phyloP scores from a whole-genome alignment of 2,113 vertebrate species.

The zebrafish (Danio rerio) region DNA sequence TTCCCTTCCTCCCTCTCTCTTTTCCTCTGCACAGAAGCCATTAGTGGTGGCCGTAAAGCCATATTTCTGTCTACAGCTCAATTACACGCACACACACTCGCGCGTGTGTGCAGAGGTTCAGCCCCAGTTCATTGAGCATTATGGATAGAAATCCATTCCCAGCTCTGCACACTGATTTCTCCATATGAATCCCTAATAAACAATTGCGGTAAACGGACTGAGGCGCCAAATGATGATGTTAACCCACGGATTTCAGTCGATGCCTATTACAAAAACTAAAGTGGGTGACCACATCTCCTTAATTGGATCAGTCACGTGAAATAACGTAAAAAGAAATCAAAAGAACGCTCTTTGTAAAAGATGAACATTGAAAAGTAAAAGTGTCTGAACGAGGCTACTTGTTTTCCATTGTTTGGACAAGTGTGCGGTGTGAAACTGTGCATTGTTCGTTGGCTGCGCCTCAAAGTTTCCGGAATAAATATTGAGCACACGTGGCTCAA shows the following conservation, averaged over 20 bases:
- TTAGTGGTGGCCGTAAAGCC: conserved; percentile 59
- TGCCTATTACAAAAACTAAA: conserved; percentile 1
- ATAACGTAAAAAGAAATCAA: background rate
- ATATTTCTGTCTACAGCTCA: conserved; percentile 65
- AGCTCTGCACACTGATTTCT: conserved; percentile 38
- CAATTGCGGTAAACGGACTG: conserved; percentile 6
- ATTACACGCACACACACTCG: conserved; percentile 55
- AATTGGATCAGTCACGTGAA: conserved; percentile 13
- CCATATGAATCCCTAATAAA: conserved; percentile 27
- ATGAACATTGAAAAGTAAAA: background rate
- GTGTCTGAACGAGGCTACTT: conserved; percentile 1
- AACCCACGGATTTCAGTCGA: conserved; percentile 8
- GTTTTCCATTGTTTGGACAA: conserved; percentile 22
- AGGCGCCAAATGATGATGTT: conserved; percentile 11
- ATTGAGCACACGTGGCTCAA: conserved; percentile 17
- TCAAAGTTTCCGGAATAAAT: conserved; percentile 30
- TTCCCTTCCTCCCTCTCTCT: conserved; percentile 37
- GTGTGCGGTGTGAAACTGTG: background rate
- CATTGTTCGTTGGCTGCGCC: conserved; percentile 32
- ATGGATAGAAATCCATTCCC: conserved; percentile 48
- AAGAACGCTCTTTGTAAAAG: background rate
- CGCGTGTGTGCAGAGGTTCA: conserved; percentile 52
- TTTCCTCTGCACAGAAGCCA: conserved; percentile 54
- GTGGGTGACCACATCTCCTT: background rate
- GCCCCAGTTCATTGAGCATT: conserved; percentile 55